Evolutionary conservation across 1,140 invertebrate species (phyloP).

Genomic region (Agrilus planipennis): DNA sequence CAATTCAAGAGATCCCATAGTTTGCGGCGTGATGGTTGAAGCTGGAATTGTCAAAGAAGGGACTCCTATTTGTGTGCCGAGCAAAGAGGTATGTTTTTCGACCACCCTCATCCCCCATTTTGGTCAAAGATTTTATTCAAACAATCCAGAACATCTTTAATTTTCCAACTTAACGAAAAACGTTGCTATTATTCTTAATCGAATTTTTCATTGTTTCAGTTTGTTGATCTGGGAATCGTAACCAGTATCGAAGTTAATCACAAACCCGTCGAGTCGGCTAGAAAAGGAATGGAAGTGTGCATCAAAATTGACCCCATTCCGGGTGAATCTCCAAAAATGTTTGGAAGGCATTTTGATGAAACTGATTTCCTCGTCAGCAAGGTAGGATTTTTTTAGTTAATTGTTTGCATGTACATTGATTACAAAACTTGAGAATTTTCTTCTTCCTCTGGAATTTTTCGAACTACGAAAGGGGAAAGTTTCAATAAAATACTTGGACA

Average conservation of each 20-base stretch:
- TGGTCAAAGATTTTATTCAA: no score
- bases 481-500: no score
- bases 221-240: constrained; percentile 88
- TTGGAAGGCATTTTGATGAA: constrained; percentile 94
- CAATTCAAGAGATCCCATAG: constrained; percentile 96
- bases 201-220: constrained; percentile 47
- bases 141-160: no score
- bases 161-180: no score
- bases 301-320: constrained; percentile 95
- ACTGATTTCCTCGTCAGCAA: constrained; percentile 92
- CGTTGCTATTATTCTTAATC: background rate
- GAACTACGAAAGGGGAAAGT: no score
- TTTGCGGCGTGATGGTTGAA: constrained; percentile 91
- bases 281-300: constrained; percentile 96
- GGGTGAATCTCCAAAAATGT: constrained; percentile 96
- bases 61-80: constrained; percentile 93
- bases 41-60: constrained; percentile 92
- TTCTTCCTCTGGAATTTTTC: no score
- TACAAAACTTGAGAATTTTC: no score
- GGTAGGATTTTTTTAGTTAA: no score
- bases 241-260: constrained; percentile 87
- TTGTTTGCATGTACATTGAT: no score
- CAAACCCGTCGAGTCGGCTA: constrained; percentile 82
- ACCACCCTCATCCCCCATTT: no score
- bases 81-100: constrained; percentile 64